Conservation (phyloP, 2,888 invertebrate species). For the Psylliodes chrysocephalus region DNA sequence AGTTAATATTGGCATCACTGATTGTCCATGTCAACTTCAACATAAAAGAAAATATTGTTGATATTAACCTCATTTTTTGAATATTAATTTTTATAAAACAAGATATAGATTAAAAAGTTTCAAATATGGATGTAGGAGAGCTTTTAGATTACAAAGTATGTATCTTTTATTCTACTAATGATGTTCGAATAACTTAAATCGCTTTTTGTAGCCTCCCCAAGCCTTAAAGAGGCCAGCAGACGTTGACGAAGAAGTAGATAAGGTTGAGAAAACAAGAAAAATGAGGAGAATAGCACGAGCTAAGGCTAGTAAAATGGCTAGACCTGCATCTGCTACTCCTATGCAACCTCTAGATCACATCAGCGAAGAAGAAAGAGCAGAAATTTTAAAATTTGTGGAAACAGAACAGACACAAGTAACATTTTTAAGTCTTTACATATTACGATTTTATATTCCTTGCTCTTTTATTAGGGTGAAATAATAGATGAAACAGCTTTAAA, state of each 20-base stretch:
- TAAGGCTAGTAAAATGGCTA: conserved; percentile 66
- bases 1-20: too few relatives aligned
- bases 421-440: conserved; percentile 13
- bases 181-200: neutral
- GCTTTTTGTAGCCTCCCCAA: conserved; percentile 79
- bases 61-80: neutral
- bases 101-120: neutral
- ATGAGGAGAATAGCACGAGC: conserved; percentile 70
- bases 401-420: conserved; percentile 80
- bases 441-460: conserved; percentile 1
- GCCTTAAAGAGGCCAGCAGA: conserved; percentile 78
- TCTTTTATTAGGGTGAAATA: conserved; percentile 77
- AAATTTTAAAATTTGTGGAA: conserved; percentile 85
- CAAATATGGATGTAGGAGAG: conserved; percentile 68
- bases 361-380: conserved; percentile 78
- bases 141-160: conserved; percentile 69
- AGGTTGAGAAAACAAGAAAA: conserved; percentile 72
- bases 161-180: neutral
- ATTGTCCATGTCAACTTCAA: too few relatives aligned
- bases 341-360: conserved; percentile 67
- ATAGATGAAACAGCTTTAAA: conserved; percentile 90
- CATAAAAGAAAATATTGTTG: too few relatives aligned
- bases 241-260: conserved; percentile 74
- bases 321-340: conserved; percentile 63
- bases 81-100: too few relatives aligned